Percentiles rank a stretch among this genome's conserved stretches.
phyloP scores from a whole-genome alignment of 1,140 invertebrate species.

The Heliconius nattereri region DNA sequence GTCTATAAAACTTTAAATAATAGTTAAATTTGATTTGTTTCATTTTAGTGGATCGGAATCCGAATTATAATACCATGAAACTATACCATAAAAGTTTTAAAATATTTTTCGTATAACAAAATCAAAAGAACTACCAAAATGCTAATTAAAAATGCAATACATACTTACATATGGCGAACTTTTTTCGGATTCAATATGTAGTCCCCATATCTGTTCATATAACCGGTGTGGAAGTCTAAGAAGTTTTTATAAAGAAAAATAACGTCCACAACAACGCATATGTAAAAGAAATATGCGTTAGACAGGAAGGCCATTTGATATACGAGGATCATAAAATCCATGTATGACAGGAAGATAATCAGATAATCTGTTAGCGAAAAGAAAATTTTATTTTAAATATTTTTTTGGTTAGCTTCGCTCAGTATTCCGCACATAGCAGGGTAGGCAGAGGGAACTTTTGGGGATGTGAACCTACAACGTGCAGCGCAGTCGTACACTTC shows the following conservation, averaged over 20 bases:
- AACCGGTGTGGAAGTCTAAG: conserved; percentile 66
- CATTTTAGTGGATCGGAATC: no score
- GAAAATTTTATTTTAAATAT: not conserved
- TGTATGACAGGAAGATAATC: conserved; percentile 57
- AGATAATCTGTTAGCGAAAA: conserved; percentile 63
- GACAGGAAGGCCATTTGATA: conserved; percentile 74
- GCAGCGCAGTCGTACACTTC: no score
- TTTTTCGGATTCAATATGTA: conserved; percentile 67
- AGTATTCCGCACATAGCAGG: no score
- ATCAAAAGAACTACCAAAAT: not conserved
- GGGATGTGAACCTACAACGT: no score
- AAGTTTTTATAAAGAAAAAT: conserved; percentile 69
- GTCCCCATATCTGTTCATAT: conserved; percentile 75
- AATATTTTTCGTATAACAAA: not conserved
- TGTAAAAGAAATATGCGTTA: conserved; percentile 58
- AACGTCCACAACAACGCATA: conserved; percentile 58
- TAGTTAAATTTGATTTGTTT: no score
- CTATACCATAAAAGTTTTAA: no score
- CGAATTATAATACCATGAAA: no score
- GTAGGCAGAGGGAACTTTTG: no score
- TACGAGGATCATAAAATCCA: conserved; percentile 67
- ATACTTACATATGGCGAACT: conserved; percentile 70
- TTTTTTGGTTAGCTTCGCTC: no score
- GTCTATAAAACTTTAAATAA: no score
- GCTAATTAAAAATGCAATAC: conserved; percentile 30